These are phyloP conservation scores for Zoanthus sansibaricus DNA, from an alignment of 92 coral and sea anemone genomes.

Conservation along the genomic window DNA sequence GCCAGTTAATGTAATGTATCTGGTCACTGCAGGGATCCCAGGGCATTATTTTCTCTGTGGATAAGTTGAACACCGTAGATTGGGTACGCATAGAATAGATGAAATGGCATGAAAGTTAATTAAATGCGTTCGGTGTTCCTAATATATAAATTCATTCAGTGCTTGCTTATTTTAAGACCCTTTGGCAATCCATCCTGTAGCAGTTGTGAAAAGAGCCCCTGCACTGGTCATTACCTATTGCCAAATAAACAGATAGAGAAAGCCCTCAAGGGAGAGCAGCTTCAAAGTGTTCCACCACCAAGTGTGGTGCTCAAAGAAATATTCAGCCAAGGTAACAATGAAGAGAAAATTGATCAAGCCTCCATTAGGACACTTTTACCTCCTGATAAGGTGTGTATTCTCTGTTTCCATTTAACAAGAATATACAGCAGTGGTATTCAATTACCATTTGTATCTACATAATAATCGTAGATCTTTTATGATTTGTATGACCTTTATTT, in stretches of 20 bases:
- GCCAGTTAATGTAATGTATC: too few species aligned
- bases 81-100: too few species aligned
- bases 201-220: conserved; percentile 49
- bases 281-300: conserved; percentile 58
- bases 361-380: conserved; percentile 61
- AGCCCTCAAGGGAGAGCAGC: conserved; percentile 50
- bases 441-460: neutral
- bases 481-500: too few species aligned
- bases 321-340: conserved; percentile 58
- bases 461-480: neutral
- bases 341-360: conserved; percentile 61
- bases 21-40: too few species aligned
- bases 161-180: conserved; percentile 38
- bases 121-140: too few species aligned
- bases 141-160: conserved; percentile 5
- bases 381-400: conserved; percentile 63
- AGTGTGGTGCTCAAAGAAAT: conserved; percentile 53
- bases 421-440: neutral
- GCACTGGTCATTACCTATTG: conserved; percentile 61
- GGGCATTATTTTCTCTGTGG: too few species aligned
- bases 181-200: conserved; percentile 58
- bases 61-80: too few species aligned
- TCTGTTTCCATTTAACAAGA: neutral
- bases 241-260: conserved; percentile 53
- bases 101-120: too few species aligned